Percentiles rank a stretch among this genome's conserved stretches.
Evolutionary conservation across 2,797 vertebrate genomes (phyloP).

Genomic region (Scolopax rusticola): DNA sequence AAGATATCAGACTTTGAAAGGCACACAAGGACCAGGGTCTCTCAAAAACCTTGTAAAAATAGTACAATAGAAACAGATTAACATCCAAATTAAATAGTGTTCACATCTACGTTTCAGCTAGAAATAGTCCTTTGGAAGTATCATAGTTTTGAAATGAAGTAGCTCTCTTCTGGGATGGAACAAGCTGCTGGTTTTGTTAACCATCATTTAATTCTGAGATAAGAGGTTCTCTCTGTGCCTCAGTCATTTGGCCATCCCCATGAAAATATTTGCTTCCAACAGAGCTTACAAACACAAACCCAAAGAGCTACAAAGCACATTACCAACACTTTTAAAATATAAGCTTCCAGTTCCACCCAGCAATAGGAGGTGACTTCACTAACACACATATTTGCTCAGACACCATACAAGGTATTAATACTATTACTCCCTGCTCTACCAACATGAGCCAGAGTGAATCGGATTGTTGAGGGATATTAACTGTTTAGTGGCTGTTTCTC

Average conservation of each 20-base stretch:
- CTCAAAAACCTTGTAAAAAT: neutral
- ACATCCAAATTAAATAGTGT: neutral
- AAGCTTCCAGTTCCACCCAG: neutral
- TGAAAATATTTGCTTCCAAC: neutral
- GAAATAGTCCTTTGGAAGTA: neutral
- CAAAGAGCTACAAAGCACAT: neutral
- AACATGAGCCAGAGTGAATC: neutral
- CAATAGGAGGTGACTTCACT: neutral
- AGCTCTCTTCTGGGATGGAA: neutral
- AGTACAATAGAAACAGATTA: neutral
- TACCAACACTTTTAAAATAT: neutral
- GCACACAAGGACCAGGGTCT: neutral
- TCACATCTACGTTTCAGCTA: neutral
- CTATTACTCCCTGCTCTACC: neutral
- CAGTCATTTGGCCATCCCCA: neutral
- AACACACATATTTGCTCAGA: fast-evolving
- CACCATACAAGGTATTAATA: neutral
- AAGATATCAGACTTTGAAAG: neutral
- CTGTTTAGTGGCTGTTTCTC: too few relatives aligned
- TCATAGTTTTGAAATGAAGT: neutral
- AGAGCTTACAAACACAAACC: neutral
- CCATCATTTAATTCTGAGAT: neutral
- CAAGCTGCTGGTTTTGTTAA: neutral
- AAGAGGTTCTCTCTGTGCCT: neutral
- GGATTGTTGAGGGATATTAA: too few relatives aligned